phyloP scores from a whole-genome alignment of 2,888 invertebrate genomes.

The Pelosia muscerda region DNA sequence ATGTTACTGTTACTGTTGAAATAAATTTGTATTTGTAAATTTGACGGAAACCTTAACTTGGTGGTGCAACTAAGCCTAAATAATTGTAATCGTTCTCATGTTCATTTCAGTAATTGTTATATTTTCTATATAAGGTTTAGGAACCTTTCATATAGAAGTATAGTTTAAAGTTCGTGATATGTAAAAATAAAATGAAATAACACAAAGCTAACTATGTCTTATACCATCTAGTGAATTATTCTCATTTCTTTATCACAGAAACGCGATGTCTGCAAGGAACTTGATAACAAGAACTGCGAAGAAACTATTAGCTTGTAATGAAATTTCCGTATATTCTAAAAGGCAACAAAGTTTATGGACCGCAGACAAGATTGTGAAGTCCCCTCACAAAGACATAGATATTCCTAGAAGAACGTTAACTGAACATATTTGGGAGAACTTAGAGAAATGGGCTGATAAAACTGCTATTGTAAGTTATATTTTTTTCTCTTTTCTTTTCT shows the following conservation, averaged over 20 bases:
- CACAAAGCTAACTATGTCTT: not conserved
- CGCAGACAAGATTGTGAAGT: slow-evolving; percentile 73
- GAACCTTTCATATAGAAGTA: not conserved
- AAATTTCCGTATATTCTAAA: slow-evolving; percentile 23
- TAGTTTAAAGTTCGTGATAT: not conserved
- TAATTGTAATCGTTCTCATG: too few species aligned
- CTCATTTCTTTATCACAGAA: not conserved
- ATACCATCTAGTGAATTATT: not conserved
- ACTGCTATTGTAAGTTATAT: slow-evolving; percentile 87
- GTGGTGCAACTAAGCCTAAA: too few species aligned
- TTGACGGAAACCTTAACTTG: too few species aligned
- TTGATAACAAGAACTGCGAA: slow-evolving; percentile 48
- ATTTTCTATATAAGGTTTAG: too few species aligned
- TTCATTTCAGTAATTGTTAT: too few species aligned
- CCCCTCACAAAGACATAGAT: slow-evolving; percentile 78
- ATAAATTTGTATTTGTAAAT: too few species aligned
- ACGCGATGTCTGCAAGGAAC: slow-evolving; percentile 52
- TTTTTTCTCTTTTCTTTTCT: not conserved
- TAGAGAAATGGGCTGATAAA: slow-evolving; percentile 88
- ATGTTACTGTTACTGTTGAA: too few species aligned
- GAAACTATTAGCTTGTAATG: slow-evolving; percentile 46
- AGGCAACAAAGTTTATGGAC: slow-evolving; percentile 64
- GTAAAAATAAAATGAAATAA: not conserved
- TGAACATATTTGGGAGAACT: slow-evolving; percentile 87
- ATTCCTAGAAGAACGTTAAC: slow-evolving; percentile 84